Evolutionary conservation across 2,797 vertebrate genomes (phyloP).

Genomic region (Labroides dimidiatus): DNA sequence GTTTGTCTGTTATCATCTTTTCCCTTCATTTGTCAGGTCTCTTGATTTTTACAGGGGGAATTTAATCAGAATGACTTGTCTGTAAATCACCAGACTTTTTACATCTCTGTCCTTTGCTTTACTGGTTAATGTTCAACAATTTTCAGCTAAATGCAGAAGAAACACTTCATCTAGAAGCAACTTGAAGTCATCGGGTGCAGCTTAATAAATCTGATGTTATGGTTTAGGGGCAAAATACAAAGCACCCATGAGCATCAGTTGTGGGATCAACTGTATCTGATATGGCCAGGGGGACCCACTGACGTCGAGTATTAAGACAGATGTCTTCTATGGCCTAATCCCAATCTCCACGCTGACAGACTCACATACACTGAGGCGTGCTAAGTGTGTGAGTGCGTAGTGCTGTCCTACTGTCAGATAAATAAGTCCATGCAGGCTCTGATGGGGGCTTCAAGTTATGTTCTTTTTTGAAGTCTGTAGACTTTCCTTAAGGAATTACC

Average conservation of each 20-base stretch:
- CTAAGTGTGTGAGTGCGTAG: no score
- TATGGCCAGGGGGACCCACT: background rate
- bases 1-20: conserved; percentile 34
- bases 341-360: no score
- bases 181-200: no score
- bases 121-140: no score
- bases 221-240: background rate
- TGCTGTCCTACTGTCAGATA: no score
- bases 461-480: no score
- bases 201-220: no score
- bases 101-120: background rate
- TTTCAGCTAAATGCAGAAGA: no score
- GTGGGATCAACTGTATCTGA: background rate
- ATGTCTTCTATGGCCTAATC: background rate
- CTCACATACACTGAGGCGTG: background rate
- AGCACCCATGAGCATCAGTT: background rate
- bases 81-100: conserved; percentile 20
- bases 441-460: no score
- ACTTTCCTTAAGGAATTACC: no score
- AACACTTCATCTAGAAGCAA: no score
- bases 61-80: conserved; percentile 48
- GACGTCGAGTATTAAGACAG: conserved; percentile 18
- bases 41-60: background rate
- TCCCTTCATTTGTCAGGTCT: background rate
- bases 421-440: no score